Conservation (phyloP, 2,113 vertebrate species). For the Arenaria interpres region DNA sequence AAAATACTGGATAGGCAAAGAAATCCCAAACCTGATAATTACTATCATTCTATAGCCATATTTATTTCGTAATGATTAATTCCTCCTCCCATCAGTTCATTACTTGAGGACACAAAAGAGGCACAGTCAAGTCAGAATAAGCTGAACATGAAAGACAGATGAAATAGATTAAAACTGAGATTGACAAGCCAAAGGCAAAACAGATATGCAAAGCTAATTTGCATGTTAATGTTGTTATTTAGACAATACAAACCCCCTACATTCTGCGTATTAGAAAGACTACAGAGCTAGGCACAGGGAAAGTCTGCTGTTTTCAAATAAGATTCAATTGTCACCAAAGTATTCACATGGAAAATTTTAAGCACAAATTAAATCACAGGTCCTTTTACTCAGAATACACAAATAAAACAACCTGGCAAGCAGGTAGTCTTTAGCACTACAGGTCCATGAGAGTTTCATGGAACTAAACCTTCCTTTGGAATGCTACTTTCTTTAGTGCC, state of each 20-base stretch:
- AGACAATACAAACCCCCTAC: background rate
- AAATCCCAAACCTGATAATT: background rate
- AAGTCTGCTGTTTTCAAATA: background rate
- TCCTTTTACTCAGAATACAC: background rate
- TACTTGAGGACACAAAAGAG: background rate
- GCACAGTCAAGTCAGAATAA: background rate
- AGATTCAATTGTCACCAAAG: background rate
- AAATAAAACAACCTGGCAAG: background rate
- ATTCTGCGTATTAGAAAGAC: background rate
- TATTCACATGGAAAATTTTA: background rate
- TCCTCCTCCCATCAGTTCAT: background rate
- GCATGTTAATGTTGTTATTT: background rate
- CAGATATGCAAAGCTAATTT: background rate
- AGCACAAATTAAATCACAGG: background rate
- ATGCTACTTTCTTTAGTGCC: background rate
- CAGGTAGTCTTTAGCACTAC: background rate
- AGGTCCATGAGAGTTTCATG: background rate
- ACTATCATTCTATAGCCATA: background rate
- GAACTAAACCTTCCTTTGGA: background rate
- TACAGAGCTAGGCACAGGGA: background rate
- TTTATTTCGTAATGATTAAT: background rate
- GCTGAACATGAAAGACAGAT: background rate
- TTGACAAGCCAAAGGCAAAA: background rate
- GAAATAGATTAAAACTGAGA: background rate
- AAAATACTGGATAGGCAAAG: background rate